phyloP scores from a whole-genome alignment of 64 coral and sea anemone species.

The Trachythela sp. region DNA sequence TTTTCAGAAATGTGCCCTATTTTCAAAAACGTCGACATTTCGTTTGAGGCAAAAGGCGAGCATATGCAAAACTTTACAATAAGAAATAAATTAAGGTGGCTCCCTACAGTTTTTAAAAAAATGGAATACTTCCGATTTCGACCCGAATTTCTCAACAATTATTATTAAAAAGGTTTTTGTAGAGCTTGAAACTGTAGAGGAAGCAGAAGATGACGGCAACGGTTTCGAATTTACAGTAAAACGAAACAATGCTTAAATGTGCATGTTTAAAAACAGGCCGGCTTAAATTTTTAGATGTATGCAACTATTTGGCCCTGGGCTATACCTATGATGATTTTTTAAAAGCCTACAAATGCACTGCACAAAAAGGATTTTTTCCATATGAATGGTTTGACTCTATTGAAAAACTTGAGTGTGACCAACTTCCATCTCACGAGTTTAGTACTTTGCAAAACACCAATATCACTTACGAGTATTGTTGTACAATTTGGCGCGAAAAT shows the following conservation, averaged over 20 bases:
- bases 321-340: not conserved
- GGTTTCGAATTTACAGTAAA: not conserved
- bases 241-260: not conserved
- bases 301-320: not conserved
- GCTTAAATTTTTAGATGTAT: not conserved
- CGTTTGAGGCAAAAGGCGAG: slow-evolving; percentile 4
- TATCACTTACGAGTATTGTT: not conserved
- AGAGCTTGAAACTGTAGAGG: not conserved
- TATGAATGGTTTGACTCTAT: not conserved
- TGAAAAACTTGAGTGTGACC: not conserved
- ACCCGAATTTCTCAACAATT: no score
- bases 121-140: no score
- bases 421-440: not conserved
- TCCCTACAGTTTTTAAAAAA: no score
- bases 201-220: not conserved
- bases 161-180: not conserved
- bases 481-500: not conserved
- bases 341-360: not conserved
- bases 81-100: slow-evolving; percentile 36
- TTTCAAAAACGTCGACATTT: slow-evolving; percentile 49
- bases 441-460: not conserved
- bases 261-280: not conserved
- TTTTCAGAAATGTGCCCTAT: slow-evolving; percentile 53
- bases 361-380: not conserved
- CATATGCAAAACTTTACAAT: slow-evolving; percentile 39